Percentiles rank a stretch among this genome's conserved stretches.
phyloP scores from a whole-genome alignment of 2,888 invertebrate genomes.

The Anaspis maculata region DNA sequence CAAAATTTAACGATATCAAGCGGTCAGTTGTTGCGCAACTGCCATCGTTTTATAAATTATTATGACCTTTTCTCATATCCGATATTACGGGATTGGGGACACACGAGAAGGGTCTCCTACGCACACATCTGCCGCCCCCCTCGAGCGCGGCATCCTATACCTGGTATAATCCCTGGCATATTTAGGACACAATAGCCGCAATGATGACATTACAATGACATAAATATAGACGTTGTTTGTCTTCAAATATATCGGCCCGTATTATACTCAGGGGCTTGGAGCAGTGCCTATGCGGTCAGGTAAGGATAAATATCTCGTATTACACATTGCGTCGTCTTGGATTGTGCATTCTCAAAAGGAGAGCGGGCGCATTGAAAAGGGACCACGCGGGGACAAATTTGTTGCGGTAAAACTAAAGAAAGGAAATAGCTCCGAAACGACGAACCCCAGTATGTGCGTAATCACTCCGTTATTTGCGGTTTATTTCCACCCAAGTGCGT shows the following conservation, averaged over 20 bases:
- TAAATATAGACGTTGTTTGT: slow-evolving; percentile 41
- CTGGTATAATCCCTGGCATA: slow-evolving; percentile 26
- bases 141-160: slow-evolving; percentile 6
- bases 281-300: slow-evolving; percentile 37
- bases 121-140: slow-evolving; percentile 13
- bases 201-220: slow-evolving; percentile 43
- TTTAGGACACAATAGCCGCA: slow-evolving; percentile 37
- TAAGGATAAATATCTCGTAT: slow-evolving; percentile 39
- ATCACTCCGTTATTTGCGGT: slow-evolving; percentile 8
- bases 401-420: slow-evolving; percentile 38
- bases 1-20: no score
- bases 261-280: slow-evolving; percentile 31
- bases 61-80: no score
- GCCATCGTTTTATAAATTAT: slow-evolving; percentile 12
- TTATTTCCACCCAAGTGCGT: slow-evolving; percentile 14
- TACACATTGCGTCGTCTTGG: slow-evolving; percentile 35
- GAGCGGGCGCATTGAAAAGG: slow-evolving; percentile 29
- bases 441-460: slow-evolving; percentile 3
- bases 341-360: slow-evolving; percentile 25
- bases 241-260: slow-evolving; percentile 33
- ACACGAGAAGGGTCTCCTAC: slow-evolving; percentile 2
- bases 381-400: slow-evolving; percentile 36
- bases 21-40: slow-evolving; percentile 17
- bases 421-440: slow-evolving; percentile 26
- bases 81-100: no score